Evolutionary conservation across 2,888 invertebrate genomes (phyloP), one percentile per base, ranked within the genome.

Genomic region (Beris chalybata): DNA sequence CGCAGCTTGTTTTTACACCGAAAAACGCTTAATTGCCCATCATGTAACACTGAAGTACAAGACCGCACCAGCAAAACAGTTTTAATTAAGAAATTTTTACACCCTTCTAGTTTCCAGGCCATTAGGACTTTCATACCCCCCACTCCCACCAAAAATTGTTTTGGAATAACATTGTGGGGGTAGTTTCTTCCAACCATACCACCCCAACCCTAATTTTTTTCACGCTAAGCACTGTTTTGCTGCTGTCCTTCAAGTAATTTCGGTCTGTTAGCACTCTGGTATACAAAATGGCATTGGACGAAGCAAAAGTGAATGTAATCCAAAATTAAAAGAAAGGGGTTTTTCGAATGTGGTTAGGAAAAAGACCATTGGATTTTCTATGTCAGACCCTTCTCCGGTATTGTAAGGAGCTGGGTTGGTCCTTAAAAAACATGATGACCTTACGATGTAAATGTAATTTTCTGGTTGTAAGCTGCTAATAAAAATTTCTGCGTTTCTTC

Each of bases 31-130:
- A 61, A 61, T 61, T 61, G 61, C 61, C 61, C 61, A 61, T 61
- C 61, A 50, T 61, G 61, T 61, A 50, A 61, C 61, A 50, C 61
- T 61, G 50, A 61, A 61, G 61, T 61, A 61, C 61, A 61, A 61
- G 61, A 61, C 50, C 61, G 38, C 38, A 61, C 38, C 61, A 61
- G 61, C 61, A 61, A 61, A 61, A 61, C 61, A 50, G 61, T 61
- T 61, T 61, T 61, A 61, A 61, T 61, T 61, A 61, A 61, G 61
- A 61, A 61, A 61, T 61, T 61, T 61, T 61, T 61, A 61, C 61
- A 61, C 59, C 64, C 58, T 55, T 55, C 44, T 54, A 47, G 64
- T 13, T 47, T 61, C 52, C 55, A 64, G 59, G 54, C 53, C 64
- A 47, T 55, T 52, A 59, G 48, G 63, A 63, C 53, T 47, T 54